Base-by-base conservation (phyloP, 2,797 vertebrate genomes). In the Tapera naevia region DNA sequence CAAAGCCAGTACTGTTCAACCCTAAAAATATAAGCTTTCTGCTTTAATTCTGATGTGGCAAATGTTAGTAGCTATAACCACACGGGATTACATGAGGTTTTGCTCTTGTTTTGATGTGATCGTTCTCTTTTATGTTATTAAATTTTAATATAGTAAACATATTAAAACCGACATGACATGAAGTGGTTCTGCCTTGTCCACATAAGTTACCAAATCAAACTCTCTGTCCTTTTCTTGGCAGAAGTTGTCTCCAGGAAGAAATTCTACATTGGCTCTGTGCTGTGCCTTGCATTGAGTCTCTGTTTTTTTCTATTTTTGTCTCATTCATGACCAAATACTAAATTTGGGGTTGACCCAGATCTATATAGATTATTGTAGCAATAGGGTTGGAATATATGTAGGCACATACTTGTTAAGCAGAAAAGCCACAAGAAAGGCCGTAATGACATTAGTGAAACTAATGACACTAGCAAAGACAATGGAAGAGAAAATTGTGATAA, bases 181-280 rank as follows among this genome's bases (percentile, higher is more conserved):
- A 74, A 50, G 33, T 6, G 9, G 13, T 65, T 54, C 61, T 81
- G 24, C 66, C 37, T 85, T 22, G 18, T 61, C 30, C 54, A 28
- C 1, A 1, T 0, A 0, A 76, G 32, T 28, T 48, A 39, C 45
- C 30, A 65, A 51, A 46, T 30, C 10, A 28, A 28, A 35, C 41
- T 17, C 2, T 86, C 67, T 89, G 23, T 37, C 11, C 17, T 46
- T 60, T 65, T 76, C 53, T 30, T 30, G 37, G 32, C 11, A 73
- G 43, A 78, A 79, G 17, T 45, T 66, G 25, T 51, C 53, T 80
- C 51, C n/a, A 24, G 45, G 45, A 75, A 11, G 61, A 53, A 89
- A 65, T 66, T 71, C 50, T 70, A 0, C 9, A 1, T 17, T 35
- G 17, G 23, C 23, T 76, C 56, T 71, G 23, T 66, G 11, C 39